Percentiles rank a stretch among this genome's conserved stretches.
phyloP scores from a whole-genome alignment of 2,888 invertebrate species.

The Athetis lepigone region DNA sequence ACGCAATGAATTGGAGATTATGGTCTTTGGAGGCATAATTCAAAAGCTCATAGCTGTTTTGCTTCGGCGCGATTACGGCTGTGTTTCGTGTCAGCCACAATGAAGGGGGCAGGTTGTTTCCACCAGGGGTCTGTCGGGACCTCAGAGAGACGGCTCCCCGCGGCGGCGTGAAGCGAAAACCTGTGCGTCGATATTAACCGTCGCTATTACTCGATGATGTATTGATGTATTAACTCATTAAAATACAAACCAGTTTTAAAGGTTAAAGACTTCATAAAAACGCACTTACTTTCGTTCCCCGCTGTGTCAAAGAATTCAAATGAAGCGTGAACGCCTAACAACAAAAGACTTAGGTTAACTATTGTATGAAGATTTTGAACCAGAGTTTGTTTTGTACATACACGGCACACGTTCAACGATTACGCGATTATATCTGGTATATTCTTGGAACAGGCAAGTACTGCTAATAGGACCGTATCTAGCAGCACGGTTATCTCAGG shows the following conservation, averaged over 20 bases:
- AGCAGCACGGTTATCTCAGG: conserved; percentile 54
- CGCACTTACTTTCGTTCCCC: conserved; percentile 78
- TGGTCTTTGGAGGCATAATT: conserved; percentile 69
- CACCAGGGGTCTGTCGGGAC: conserved; percentile 79
- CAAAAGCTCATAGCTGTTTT: conserved; percentile 70
- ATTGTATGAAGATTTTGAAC: conserved; percentile 66
- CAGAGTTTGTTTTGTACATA: conserved; percentile 61
- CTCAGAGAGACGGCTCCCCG: conserved; percentile 79
- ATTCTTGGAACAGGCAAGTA: conserved; percentile 47
- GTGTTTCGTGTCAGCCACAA: conserved; percentile 74
- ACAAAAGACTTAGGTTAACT: conserved; percentile 73
- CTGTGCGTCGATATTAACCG: conserved; percentile 80
- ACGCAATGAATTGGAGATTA: conserved; percentile 61
- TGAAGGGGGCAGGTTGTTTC: conserved; percentile 78
- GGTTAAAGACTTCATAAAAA: conserved; percentile 87
- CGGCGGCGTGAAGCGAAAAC: conserved; percentile 83
- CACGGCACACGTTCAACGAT: conserved; percentile 49
- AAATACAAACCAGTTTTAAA: conserved; percentile 86
- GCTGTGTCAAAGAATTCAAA: conserved; percentile 82
- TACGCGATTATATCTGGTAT: conserved; percentile 54
- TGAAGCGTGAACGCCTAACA: conserved; percentile 73
- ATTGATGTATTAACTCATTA: conserved; percentile 88
- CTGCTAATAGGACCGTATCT: conserved; percentile 51
- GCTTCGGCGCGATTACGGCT: conserved; percentile 71
- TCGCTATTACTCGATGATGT: conserved; percentile 82